These are phyloP conservation scores for Trididemnum nubilum DNA, from an alignment of 23 tunicate genomes.

Conservation along the genomic window DNA sequence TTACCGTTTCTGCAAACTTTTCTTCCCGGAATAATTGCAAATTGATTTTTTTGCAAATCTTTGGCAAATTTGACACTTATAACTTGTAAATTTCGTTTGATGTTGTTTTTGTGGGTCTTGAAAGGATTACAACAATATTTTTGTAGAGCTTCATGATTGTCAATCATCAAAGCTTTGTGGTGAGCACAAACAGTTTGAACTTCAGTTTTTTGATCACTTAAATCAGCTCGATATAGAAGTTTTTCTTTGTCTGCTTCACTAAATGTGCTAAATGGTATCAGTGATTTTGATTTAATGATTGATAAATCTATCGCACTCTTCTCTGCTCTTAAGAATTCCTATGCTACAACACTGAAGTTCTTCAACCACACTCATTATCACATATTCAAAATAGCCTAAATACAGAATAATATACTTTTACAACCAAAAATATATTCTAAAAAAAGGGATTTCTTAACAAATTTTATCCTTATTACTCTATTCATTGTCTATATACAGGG, in stretches of 20 bases:
- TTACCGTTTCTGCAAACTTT: conserved; percentile 23
- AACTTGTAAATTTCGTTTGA: not conserved
- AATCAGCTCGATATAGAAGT: conserved; percentile 6
- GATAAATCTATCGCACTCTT: not conserved
- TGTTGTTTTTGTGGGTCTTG: not conserved
- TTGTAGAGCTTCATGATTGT: conserved; percentile 2
- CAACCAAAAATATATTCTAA: too few relatives aligned
- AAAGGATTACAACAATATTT: conserved; percentile 10
- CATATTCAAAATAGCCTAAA: too few relatives aligned
- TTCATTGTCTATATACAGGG: too few relatives aligned
- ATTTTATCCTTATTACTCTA: too few relatives aligned
- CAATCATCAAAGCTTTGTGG: conserved; percentile 8
- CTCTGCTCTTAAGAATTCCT: conserved; percentile 3
- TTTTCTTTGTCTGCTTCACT: not conserved
- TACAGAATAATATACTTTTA: too few relatives aligned
- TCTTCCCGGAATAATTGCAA: not conserved
- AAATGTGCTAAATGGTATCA: not conserved
- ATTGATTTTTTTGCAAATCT: not conserved
- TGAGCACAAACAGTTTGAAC: conserved; percentile 8
- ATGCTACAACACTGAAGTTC: not conserved
- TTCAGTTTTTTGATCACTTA: not conserved
- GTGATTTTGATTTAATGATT: not conserved
- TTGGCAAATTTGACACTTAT: too few relatives aligned
- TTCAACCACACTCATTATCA: not conserved
- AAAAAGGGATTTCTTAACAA: too few relatives aligned